Percentiles rank a stretch among this genome's conserved stretches.
phyloP scores from a whole-genome alignment of 2,888 invertebrate genomes.

The Tenthredo livida region DNA sequence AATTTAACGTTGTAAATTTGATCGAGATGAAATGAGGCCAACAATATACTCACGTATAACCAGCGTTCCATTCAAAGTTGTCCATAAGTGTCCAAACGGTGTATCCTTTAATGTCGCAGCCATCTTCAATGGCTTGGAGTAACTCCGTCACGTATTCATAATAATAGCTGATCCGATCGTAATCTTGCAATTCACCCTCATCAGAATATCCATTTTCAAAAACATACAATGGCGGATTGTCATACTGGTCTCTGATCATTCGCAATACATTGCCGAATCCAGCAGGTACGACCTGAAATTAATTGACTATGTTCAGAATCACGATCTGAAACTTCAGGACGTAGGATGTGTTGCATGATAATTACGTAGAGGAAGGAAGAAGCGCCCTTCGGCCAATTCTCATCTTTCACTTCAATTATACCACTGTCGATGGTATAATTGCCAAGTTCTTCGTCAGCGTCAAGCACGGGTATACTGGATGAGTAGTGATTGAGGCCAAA shows the following conservation, averaged over 20 bases:
- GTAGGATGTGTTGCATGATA: slow-evolving; percentile 31
- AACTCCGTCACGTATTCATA: slow-evolving; percentile 78
- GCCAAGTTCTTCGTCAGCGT: slow-evolving; percentile 71
- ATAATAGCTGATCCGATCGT: slow-evolving; percentile 70
- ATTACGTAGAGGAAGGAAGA: slow-evolving; percentile 80
- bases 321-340: slow-evolving; percentile 50
- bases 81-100: slow-evolving; percentile 84
- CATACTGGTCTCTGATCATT: slow-evolving; percentile 78
- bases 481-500: slow-evolving; percentile 89
- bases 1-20: background rate
- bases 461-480: slow-evolving; percentile 76
- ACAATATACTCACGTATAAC: slow-evolving; percentile 79
- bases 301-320: slow-evolving; percentile 60
- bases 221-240: slow-evolving; percentile 80
- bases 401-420: slow-evolving; percentile 74
- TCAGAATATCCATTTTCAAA: slow-evolving; percentile 82
- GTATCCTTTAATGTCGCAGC: slow-evolving; percentile 80
- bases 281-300: slow-evolving; percentile 80
- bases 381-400: slow-evolving; percentile 79
- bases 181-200: slow-evolving; percentile 78
- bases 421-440: slow-evolving; percentile 18
- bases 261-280: slow-evolving; percentile 81
- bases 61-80: slow-evolving; percentile 83
- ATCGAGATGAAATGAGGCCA: background rate
- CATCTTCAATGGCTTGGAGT: slow-evolving; percentile 78